Percentiles rank a stretch among this genome's conserved stretches.
These are phyloP conservation scores for Apamea crenata DNA, from an alignment of 2,888 invertebrate species.

Conservation along the genomic window DNA sequence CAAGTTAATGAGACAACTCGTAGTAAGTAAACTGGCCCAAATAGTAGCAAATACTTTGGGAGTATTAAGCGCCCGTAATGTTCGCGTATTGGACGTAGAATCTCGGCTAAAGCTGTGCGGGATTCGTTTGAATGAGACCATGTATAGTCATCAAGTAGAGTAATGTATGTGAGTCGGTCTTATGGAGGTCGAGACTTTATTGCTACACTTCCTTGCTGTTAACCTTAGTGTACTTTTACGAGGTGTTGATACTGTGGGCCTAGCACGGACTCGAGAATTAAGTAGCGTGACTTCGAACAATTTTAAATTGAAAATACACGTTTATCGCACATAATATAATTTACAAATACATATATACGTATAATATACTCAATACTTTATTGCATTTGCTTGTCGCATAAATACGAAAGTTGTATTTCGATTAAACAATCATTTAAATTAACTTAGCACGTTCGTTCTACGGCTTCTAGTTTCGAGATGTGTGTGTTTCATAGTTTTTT, in stretches of 20 bases:
- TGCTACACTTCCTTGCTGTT: conserved; percentile 10
- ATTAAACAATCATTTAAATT: not conserved
- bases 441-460: not conserved
- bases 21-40: conserved; percentile 68
- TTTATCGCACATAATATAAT: not conserved
- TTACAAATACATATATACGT: not conserved
- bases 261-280: not conserved
- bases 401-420: not conserved
- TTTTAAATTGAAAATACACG: not conserved
- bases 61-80: conserved; percentile 63
- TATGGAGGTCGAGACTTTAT: conserved; percentile 19
- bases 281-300: not conserved
- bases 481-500: not conserved
- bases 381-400: not conserved
- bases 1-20: conserved; percentile 79
- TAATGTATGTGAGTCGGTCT: conserved; percentile 22
- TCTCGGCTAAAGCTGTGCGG: conserved; percentile 44
- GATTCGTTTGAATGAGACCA: conserved; percentile 48
- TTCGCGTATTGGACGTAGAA: conserved; percentile 57
- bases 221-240: conserved; percentile 27
- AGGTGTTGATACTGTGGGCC: not conserved
- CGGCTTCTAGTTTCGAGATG: conserved; percentile 4
- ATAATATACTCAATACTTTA: no score
- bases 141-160: conserved; percentile 36
- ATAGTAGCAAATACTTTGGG: conserved; percentile 64